Conservation (phyloP, 2,797 vertebrate genomes). For the Hephaestus fuliginosus region DNA sequence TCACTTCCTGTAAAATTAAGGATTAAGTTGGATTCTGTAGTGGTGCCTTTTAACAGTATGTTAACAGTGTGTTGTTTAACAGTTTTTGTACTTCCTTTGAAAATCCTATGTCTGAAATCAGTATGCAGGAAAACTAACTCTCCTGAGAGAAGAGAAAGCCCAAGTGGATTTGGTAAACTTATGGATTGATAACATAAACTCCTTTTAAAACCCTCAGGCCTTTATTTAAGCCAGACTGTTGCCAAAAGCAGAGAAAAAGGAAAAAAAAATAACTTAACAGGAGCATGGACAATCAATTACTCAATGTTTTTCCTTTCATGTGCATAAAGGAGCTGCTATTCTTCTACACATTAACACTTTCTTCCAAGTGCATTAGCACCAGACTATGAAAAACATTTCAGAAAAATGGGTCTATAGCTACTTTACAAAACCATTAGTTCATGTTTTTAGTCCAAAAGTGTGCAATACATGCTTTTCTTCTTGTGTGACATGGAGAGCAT, state of each 20-base stretch:
- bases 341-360: slow-evolving; percentile 41
- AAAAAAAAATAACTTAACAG: slow-evolving; percentile 32
- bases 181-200: slow-evolving; percentile 37
- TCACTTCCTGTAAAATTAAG: slow-evolving; percentile 38
- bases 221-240: slow-evolving; percentile 29
- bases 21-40: no score
- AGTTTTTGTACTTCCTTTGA: slow-evolving; percentile 2
- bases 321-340: slow-evolving; percentile 38
- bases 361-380: slow-evolving; percentile 31
- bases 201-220: slow-evolving; percentile 37
- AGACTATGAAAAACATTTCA: slow-evolving; percentile 19
- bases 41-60: background rate
- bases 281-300: slow-evolving; percentile 64
- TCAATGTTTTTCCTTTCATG: slow-evolving; percentile 61
- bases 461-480: background rate
- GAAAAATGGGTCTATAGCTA: slow-evolving; percentile 26
- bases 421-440: slow-evolving; percentile 20
- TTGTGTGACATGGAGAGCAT: slow-evolving; percentile 4
- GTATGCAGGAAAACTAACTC: slow-evolving; percentile 15
- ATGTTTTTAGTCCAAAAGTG: slow-evolving; percentile 20
- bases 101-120: slow-evolving; percentile 26
- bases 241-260: slow-evolving; percentile 14
- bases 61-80: background rate
- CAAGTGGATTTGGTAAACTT: slow-evolving; percentile 23
- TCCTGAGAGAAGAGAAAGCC: background rate